Base-by-base conservation (phyloP, 2,888 invertebrate genomes). In the Reticulitermes lucifugus region DNA sequence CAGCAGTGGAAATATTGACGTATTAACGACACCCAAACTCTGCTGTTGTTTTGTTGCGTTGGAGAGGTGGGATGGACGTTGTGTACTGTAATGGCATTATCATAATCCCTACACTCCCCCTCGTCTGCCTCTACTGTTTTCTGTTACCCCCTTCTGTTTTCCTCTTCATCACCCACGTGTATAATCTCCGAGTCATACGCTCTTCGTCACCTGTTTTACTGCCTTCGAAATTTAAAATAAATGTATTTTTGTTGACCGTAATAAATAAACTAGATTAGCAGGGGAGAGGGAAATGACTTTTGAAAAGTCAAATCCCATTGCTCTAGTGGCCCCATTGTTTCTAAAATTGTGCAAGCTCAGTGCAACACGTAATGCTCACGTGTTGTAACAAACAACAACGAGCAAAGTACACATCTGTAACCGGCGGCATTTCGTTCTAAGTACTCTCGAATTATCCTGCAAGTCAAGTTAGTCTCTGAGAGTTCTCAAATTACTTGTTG, bases 1-100 rank as follows among this genome's bases (percentile, higher is more conserved):
- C 87, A 86, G 75, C 81, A 70, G 71, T 82, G 86, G 86, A 86
- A 86, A 86, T 87, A 87, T 87, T 87, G 87, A 87, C 86, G 87
- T 86, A 86, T 87, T 86, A 87, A 87, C 87, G 87, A 87, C 86
- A 86, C 83, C 86, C 83, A 83, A 79, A 85, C 84, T 82, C 81
- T 41, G 73, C 71, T 84, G 41, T 77, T 86, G 82, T 85, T 83
- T 85, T 86, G 85, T 85, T 82, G 77, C 83, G 81, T 79, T 71
- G 71, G 46, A 71, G 21, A 51, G 65, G 71, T 18, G 82, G 77
- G 79, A n/a, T 60, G 59, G 71, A 29, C 46, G 71, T 81, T 81
- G 84, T 84, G 83, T 71, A 75, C 59, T 73, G 75, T 73, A 84
- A 84, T 85, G 83, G 85, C 83, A 86, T 86, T 86, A 86, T 86